phyloP scores from a whole-genome alignment of 2,797 vertebrate genomes.

The Lates japonicus region DNA sequence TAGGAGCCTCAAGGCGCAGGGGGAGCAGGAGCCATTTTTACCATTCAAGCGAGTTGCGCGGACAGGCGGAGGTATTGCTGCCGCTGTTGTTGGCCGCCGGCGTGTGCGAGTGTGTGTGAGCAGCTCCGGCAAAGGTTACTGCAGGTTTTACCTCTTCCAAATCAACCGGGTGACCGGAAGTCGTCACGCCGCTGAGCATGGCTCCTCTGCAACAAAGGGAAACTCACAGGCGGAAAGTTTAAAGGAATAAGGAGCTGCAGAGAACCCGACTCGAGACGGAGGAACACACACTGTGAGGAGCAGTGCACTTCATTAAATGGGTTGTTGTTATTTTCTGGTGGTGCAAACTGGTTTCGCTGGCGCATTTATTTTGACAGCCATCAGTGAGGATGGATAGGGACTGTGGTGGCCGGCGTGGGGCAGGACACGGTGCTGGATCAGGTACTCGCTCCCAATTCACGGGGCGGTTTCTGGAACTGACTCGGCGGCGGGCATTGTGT shows the following conservation, averaged over 20 bases:
- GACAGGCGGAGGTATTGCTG: slow-evolving; percentile 65
- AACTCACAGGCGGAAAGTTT: slow-evolving; percentile 85
- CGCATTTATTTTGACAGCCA: slow-evolving; percentile 71
- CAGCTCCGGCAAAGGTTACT: slow-evolving; percentile 56
- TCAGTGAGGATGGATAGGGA: slow-evolving; percentile 75
- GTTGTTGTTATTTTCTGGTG: slow-evolving; percentile 78
- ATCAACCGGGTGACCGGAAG: slow-evolving; percentile 55
- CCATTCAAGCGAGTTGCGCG: slow-evolving; percentile 78
- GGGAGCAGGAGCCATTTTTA: slow-evolving; percentile 84
- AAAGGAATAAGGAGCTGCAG: slow-evolving; percentile 55
- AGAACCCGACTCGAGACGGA: slow-evolving; percentile 36
- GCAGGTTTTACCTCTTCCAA: slow-evolving; percentile 1
- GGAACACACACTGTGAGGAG: slow-evolving; percentile 71
- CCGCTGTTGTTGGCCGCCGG: slow-evolving; percentile 19
- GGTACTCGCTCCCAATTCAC: slow-evolving; percentile 82
- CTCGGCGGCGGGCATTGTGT: slow-evolving; percentile 68
- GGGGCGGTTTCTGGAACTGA: slow-evolving; percentile 77
- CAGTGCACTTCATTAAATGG: slow-evolving; percentile 80
- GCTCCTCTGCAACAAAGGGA: slow-evolving; percentile 78
- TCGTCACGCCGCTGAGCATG: slow-evolving; percentile 77
- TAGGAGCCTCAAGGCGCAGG: slow-evolving; percentile 80
- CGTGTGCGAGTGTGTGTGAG: slow-evolving; percentile 38
- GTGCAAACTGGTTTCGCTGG: slow-evolving; percentile 65
- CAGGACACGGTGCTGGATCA: slow-evolving; percentile 83
- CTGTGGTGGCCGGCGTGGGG: slow-evolving; percentile 70